These are phyloP conservation scores for Acrobasis repandana DNA, from an alignment of 2,888 invertebrate species.

Conservation along the genomic window DNA sequence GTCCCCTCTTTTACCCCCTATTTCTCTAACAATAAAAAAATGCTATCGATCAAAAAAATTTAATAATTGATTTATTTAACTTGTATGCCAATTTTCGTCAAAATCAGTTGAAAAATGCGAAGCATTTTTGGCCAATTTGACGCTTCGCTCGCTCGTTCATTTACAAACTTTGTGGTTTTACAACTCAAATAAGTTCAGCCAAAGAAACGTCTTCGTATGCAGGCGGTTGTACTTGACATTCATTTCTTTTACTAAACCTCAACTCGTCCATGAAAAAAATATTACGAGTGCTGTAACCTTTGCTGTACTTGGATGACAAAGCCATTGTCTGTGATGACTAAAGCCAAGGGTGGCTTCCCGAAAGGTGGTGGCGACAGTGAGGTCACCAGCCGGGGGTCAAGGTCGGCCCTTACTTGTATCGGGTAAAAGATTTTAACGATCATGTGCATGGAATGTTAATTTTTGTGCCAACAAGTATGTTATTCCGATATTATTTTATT, in stretches of 20 bases:
- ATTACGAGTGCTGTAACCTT: slow-evolving; percentile 46
- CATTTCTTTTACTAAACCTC: slow-evolving; percentile 4
- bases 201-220: neutral
- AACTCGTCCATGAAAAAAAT: slow-evolving; percentile 11
- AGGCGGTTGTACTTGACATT: neutral
- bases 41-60: too few relatives aligned
- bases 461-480: neutral
- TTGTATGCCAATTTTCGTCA: too few relatives aligned
- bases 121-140: too few relatives aligned
- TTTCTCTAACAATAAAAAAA: too few relatives aligned
- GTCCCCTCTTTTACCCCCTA: too few relatives aligned
- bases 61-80: too few relatives aligned
- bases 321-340: slow-evolving; percentile 76
- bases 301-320: slow-evolving; percentile 64
- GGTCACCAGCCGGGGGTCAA: slow-evolving; percentile 53
- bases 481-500: neutral
- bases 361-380: slow-evolving; percentile 39
- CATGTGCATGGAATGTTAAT: slow-evolving; percentile 2
- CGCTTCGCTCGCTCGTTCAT: too few relatives aligned
- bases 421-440: slow-evolving; percentile 4
- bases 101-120: too few relatives aligned
- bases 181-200: too few relatives aligned
- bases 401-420: slow-evolving; percentile 36
- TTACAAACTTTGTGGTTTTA: too few relatives aligned
- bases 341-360: slow-evolving; percentile 59